Evolutionary conservation across 2,797 vertebrate genomes (phyloP), one percentile per base, ranked within the genome.

Genomic region (Diglossa cyanea): DNA sequence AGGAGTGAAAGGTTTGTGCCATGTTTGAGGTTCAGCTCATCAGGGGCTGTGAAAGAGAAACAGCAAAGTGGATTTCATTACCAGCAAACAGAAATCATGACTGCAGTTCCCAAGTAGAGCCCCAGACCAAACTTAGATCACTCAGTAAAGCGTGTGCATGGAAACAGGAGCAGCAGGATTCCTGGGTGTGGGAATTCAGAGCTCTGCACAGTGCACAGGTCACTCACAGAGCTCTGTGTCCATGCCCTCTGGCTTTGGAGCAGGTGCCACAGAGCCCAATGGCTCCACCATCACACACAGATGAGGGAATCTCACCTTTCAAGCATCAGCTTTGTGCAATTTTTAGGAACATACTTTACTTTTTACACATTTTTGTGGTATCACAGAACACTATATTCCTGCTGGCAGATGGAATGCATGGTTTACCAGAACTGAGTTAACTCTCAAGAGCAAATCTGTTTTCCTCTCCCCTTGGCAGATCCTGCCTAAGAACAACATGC

Each of bases 241-340:
- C 31, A 13, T 51, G 16, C 26, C 31, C 30, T 44, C 35, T 62
- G 26, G 3, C 25, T 48, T 71, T 74, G 54, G 33, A 74, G 68
- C 7, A 47, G 37, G 16, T 66, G 10, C 13, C 44, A 9, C 33
- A 55, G 51, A 79, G 55, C 28, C 51, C 42, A 20, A 18, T 5
- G 31, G 11, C 40, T 76, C 16, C 13, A 7, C 51, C 24, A 7
- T 15, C 40, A 26, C 35, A 47, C 35, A 26, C 54, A 78, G 76
- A 86, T 63, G 57, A 93, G 31, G n/a, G 20, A 84, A 91, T 85
- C 66, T 91, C 80, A 93, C 70, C 55, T 86, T 85, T 28, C 55
- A 61, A 33, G 55, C 60, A 55, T 18, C 58, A 57, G 62, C 18
- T 75, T 66, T 44, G n/a, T 60, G 63, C 63, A 10, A 10, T 86